A percentile compares a stretch with the other conserved stretches of the same genome.
phyloP scores from a whole-genome alignment of 1,140 invertebrate genomes.

The Drosophila busckii region DNA sequence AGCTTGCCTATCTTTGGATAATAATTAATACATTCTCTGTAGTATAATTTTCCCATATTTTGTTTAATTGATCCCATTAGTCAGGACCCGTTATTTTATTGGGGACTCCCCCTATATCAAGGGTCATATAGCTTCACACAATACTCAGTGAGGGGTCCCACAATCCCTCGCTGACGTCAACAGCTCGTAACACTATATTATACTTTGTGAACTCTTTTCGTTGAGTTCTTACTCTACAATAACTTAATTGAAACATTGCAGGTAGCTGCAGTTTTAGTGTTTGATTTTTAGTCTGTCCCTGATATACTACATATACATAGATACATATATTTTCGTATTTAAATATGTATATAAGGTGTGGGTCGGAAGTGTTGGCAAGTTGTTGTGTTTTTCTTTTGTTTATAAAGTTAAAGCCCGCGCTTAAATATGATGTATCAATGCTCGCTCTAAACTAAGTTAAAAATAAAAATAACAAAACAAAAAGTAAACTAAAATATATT shows the following conservation, averaged over 20 bases:
- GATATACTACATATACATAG: constrained; percentile 38
- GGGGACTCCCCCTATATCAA: too few relatives aligned
- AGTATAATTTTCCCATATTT: too few relatives aligned
- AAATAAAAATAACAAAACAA: constrained; percentile 23
- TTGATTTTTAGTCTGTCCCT: constrained; percentile 38
- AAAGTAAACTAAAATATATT: constrained; percentile 48
- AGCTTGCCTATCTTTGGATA: too few relatives aligned
- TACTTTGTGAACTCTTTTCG: constrained; percentile 29
- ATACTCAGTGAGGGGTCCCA: too few relatives aligned
- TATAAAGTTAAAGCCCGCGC: constrained; percentile 10
- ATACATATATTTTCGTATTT: constrained; percentile 27
- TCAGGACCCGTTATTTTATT: too few relatives aligned
- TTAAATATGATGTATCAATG: constrained; percentile 8
- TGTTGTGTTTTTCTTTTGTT: constrained; percentile 5
- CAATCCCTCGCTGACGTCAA: too few relatives aligned
- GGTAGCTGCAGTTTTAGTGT: too few relatives aligned
- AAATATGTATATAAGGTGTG: constrained; percentile 17
- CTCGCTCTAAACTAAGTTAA: constrained; percentile 6
- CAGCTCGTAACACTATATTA: too few relatives aligned
- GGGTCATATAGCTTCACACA: too few relatives aligned
- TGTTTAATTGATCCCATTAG: too few relatives aligned
- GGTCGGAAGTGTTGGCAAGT: constrained; percentile 16
- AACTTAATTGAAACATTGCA: too few relatives aligned
- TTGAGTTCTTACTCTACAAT: constrained; percentile 3
- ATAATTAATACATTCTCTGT: too few relatives aligned